phyloP scores from a whole-genome alignment of 2,888 invertebrate species.

The Hemicrepidius hirtus region DNA sequence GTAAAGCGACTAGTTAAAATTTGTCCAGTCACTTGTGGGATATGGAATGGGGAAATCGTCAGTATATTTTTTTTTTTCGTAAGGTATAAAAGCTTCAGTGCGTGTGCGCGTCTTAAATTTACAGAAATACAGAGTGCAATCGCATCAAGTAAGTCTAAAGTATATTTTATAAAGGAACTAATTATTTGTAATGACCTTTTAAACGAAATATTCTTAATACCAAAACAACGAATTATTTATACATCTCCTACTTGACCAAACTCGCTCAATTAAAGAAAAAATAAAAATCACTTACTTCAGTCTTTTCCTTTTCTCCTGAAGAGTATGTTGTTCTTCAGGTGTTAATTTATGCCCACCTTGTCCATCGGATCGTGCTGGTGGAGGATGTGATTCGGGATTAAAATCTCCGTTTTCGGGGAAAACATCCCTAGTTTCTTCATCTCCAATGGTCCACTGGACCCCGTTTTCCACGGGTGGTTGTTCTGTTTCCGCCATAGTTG shows the following conservation, averaged over 20 bases:
- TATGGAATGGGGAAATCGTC: no score
- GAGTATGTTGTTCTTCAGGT: constrained; percentile 61
- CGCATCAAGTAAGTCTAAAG: no score
- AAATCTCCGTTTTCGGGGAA: constrained; percentile 72
- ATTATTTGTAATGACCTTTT: no score
- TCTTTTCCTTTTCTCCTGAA: constrained; percentile 66
- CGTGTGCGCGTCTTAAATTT: no score
- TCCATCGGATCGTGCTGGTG: constrained; percentile 71
- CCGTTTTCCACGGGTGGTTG: constrained; percentile 67
- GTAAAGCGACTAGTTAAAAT: no score
- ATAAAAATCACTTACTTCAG: constrained; percentile 65
- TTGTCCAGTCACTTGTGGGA: no score
- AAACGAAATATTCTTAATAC: no score
- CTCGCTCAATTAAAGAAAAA: no score
- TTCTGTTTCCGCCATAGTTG: constrained; percentile 71
- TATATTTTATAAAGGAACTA: no score
- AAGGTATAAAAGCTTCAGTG: no score
- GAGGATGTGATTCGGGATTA: constrained; percentile 62
- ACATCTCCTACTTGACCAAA: not conserved
- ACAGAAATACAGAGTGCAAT: no score
- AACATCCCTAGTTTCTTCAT: constrained; percentile 71
- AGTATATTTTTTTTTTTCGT: no score
- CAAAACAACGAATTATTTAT: not conserved
- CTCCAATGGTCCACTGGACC: constrained; percentile 65
- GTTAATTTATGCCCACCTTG: constrained; percentile 64